A percentile compares a stretch with the other conserved stretches of the same genome.
Evolutionary conservation across 2,888 invertebrate genomes (phyloP).

Genomic region (Andricus quercusramuli): DNA sequence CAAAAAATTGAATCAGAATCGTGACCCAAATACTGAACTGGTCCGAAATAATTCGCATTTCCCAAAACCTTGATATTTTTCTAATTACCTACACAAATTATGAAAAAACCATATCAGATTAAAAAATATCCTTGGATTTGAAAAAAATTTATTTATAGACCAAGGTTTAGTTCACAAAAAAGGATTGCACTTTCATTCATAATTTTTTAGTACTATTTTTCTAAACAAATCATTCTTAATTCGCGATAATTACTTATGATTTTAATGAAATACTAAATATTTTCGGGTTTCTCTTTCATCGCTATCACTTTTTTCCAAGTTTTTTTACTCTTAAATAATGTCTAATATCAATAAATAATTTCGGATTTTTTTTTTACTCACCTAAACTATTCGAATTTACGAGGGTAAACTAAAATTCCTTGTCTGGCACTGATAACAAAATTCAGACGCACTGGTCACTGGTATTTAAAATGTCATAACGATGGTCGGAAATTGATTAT

Average conservation of each 20-base stretch:
- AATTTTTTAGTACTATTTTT: neutral
- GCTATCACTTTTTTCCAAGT: neutral
- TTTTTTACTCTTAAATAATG: neutral
- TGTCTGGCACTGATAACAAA: neutral
- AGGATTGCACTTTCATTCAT: neutral
- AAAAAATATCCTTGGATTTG: neutral
- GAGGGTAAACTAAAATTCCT: neutral
- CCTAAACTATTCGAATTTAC: constrained; percentile 1
- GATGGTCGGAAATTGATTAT: neutral
- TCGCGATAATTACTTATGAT: no score
- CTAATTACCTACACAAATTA: neutral
- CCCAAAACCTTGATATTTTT: neutral
- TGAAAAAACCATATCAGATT: neutral
- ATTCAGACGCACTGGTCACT: constrained; percentile 21
- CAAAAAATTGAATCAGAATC: neutral
- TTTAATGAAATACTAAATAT: neutral
- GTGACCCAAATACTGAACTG: neutral
- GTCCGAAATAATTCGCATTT: neutral
- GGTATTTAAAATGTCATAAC: constrained; percentile 16
- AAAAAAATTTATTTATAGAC: neutral
- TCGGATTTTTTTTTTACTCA: no score
- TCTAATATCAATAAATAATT: no score
- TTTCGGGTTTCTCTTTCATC: no score
- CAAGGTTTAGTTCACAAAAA: neutral
- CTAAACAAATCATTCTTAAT: no score